Evolutionary conservation across 2,888 invertebrate species (phyloP), one percentile per base, ranked within the genome.

Genomic region (Eumacrocentrus americanus): DNA sequence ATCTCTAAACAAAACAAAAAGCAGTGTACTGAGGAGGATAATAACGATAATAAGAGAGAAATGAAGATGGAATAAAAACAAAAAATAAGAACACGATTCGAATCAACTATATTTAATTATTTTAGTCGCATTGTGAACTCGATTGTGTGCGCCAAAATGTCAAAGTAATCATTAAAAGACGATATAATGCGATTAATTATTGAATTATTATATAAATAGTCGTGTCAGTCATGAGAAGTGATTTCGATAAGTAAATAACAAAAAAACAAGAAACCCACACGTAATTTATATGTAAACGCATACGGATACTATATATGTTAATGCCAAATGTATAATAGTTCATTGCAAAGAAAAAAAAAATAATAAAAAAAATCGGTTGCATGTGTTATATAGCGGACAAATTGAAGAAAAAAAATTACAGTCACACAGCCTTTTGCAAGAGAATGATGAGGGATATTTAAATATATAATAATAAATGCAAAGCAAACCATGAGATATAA

Each of bases 261-360:
- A 56, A 14, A 40, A 54, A 40, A 53, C 25, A 25, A 23, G 18
- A 58, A 55, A 40, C 62, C 61, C 64, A 61, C 64, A 61, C 63
- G 61, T 66, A 72, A 78, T 78, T 77, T 77, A 78, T n/a, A n/a
- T 76, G 77, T 75, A 73, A 75, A 78, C 70, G 73, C 77, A 77
- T 77, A 77, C 71, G 74, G 72, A 67, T 78, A 78, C 75, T 71
- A 72, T 74, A 46, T 60, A 73, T 72, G 74, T 77, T 77, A 79
- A 80, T 79, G 80, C 80, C 79, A 80, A 80, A 80, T 80, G 80
- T 79, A 80, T 79, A 77, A 78, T 78, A 78, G 77, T 76, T 78
- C 62, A 65, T 72, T 72, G 74, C 58, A 34, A 61, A 40, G 5
- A 37, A 29, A 29, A 29, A 29, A 29, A 29, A 29, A 29, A 29